Conservation (phyloP, 2,113 vertebrate species). For the Chionodraco myersi region DNA sequence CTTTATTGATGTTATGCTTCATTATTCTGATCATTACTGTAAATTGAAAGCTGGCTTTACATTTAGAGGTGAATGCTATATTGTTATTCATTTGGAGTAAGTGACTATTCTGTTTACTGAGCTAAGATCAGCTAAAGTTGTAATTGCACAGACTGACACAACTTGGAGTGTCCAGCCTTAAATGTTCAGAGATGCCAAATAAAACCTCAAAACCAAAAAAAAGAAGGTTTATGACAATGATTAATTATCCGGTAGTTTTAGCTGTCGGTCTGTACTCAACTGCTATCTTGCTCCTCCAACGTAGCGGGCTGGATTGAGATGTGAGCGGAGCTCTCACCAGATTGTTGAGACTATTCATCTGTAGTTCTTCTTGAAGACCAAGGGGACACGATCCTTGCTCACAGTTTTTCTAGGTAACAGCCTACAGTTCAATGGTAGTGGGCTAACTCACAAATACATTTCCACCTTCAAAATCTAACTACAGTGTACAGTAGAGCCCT, state of each 20-base stretch:
- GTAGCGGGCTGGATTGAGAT: too few relatives aligned
- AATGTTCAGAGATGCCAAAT: background rate
- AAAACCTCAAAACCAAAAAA: too few relatives aligned
- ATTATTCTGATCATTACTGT: background rate
- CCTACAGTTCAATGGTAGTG: background rate
- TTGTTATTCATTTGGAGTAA: background rate
- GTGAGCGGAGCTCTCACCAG: background rate
- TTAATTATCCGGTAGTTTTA: background rate
- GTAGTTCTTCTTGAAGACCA: background rate
- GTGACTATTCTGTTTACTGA: background rate
- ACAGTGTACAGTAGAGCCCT: too few relatives aligned
- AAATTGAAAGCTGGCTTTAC: background rate
- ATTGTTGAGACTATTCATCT: background rate
- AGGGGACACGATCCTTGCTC: background rate
- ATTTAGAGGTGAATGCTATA: background rate
- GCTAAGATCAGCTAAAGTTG: background rate
- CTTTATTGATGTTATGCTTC: background rate
- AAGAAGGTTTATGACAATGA: background rate
- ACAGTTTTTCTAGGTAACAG: background rate
- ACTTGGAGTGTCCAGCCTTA: background rate
- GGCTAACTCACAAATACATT: background rate
- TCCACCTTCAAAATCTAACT: too few relatives aligned
- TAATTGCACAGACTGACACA: background rate
- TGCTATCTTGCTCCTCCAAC: too few relatives aligned
- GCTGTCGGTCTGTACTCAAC: too few relatives aligned